Evolutionary conservation across 2,113 vertebrate species (phyloP).

Genomic region (Hypomesus transpacificus): DNA sequence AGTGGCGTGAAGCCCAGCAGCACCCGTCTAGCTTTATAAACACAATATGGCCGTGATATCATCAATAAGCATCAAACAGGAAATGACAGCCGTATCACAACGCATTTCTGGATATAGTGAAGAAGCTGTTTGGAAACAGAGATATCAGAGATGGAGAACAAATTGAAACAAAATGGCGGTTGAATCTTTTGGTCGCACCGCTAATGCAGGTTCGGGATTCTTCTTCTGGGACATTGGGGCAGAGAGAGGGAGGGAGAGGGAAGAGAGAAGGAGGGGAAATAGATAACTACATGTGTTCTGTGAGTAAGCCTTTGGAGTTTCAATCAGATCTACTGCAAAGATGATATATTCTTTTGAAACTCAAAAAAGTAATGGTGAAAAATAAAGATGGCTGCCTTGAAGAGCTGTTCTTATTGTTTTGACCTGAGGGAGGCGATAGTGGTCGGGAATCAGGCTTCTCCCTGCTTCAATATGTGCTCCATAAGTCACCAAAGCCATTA

Average conservation of each 20-base stretch:
- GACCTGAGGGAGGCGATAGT: conserved; percentile 63
- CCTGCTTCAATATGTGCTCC: conserved; percentile 58
- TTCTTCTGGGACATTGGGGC: background rate
- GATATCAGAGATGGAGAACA: conserved; percentile 50
- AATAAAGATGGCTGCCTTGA: background rate
- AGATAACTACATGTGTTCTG: background rate
- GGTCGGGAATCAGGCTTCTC: conserved; percentile 50
- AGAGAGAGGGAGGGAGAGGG: background rate
- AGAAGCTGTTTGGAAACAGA: conserved; percentile 43
- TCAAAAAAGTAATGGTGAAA: background rate
- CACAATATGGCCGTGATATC: conserved; percentile 50
- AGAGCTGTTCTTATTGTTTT: conserved; percentile 22
- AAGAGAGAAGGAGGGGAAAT: background rate
- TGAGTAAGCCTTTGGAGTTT: too few relatives aligned
- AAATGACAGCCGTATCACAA: conserved; percentile 58
- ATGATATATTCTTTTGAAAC: background rate
- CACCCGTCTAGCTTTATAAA: conserved; percentile 40
- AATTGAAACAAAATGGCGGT: conserved; percentile 60
- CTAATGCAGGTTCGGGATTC: conserved; percentile 30
- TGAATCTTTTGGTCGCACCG: conserved; percentile 6
- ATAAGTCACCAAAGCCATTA: conserved; percentile 66
- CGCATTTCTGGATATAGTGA: conserved; percentile 44
- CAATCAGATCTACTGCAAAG: background rate
- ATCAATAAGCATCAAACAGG: conserved; percentile 54
- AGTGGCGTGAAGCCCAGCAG: conserved; percentile 61